Conservation (phyloP, 1,140 invertebrate genomes). For the Stratiolaelaps scimitus region DNA sequence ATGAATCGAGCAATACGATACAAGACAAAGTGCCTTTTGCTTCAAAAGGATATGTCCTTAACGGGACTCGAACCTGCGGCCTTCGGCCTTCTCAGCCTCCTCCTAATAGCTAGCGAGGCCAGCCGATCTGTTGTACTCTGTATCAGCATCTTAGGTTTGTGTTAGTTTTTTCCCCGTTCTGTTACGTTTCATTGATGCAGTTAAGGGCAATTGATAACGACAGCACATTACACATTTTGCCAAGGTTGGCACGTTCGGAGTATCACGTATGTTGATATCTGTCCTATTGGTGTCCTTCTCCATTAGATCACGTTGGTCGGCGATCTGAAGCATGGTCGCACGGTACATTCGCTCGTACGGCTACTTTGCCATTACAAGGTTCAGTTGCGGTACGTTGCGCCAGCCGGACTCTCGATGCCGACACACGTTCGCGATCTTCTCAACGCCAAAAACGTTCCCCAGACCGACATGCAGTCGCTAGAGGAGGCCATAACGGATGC, state of each 20-base stretch:
- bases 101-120: too few relatives aligned
- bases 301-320: constrained; percentile 57
- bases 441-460: constrained; percentile 57
- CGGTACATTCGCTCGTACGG: constrained; percentile 88
- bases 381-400: constrained; percentile 75
- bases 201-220: neutral
- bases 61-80: too few relatives aligned
- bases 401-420: constrained; percentile 75
- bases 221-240: constrained; percentile 28
- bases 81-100: too few relatives aligned
- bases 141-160: too few relatives aligned
- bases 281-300: constrained; percentile 29
- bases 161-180: too few relatives aligned
- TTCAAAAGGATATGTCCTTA: too few relatives aligned
- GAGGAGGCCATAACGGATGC: constrained; percentile 77
- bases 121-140: too few relatives aligned
- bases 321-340: constrained; percentile 92
- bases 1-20: too few relatives aligned
- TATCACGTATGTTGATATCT: constrained; percentile 8
- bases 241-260: constrained; percentile 12
- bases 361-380: constrained; percentile 80
- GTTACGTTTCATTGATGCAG: too few relatives aligned
- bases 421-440: constrained; percentile 66
- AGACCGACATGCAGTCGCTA: constrained; percentile 55
- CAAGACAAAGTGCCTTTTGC: too few relatives aligned